A percentile compares a stretch with the other conserved stretches of the same genome.
phyloP scores from a whole-genome alignment of 2,888 invertebrate species.

The Dolichopus griseipennis region DNA sequence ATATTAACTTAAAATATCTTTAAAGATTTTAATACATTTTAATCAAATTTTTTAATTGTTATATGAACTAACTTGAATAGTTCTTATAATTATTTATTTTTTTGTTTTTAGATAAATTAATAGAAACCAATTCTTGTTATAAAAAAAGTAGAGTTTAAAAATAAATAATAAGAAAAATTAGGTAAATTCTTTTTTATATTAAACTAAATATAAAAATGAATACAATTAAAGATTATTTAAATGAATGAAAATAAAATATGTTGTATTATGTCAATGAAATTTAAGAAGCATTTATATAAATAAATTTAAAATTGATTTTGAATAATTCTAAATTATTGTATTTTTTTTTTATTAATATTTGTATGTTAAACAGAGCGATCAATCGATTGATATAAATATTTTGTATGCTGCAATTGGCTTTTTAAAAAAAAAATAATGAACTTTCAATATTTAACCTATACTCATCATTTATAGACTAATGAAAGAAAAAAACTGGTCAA shows the following conservation, averaged over 20 bases:
- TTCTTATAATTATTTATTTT: background rate
- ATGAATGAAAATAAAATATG: background rate
- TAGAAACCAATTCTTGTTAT: background rate
- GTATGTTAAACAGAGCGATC: no score
- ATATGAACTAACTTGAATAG: no score
- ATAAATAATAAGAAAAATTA: background rate
- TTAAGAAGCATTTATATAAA: background rate
- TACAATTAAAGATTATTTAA: background rate
- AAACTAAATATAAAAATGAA: background rate
- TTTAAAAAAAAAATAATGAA: no score
- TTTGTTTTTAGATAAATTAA: slow-evolving; percentile 3
- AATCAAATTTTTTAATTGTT: no score
- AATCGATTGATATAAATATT: no score
- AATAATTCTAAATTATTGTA: background rate
- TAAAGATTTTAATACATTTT: no score
- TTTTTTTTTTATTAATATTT: background rate
- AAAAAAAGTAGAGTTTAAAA: background rate
- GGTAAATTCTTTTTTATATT: background rate
- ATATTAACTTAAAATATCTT: no score
- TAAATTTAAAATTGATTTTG: background rate
- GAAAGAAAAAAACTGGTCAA: no score
- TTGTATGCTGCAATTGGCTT: no score
- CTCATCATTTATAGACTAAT: no score
- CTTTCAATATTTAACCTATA: no score
- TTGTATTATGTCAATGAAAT: background rate